These are phyloP conservation scores for Bembecia ichneumoniformis DNA, from an alignment of 2,888 invertebrate species.

Conservation along the genomic window DNA sequence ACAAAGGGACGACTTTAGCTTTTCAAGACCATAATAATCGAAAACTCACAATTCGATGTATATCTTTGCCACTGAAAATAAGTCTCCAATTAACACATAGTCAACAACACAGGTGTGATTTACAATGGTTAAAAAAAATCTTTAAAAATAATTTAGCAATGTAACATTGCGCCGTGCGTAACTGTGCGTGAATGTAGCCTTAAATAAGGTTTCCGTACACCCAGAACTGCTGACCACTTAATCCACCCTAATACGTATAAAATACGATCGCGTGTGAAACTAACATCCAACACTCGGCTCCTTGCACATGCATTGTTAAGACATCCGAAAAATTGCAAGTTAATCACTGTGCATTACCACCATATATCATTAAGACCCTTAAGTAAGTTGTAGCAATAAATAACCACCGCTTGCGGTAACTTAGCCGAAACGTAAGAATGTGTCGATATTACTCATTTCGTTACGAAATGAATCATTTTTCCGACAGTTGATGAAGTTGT, in stretches of 20 bases:
- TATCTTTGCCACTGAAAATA: too few species aligned
- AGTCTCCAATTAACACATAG: too few species aligned
- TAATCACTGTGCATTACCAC: conserved; percentile 48
- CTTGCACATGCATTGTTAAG: conserved; percentile 44
- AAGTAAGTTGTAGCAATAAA: conserved; percentile 31
- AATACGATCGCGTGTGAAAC: conserved; percentile 52
- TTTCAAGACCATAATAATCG: too few species aligned
- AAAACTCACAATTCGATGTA: too few species aligned
- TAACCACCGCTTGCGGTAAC: conserved; percentile 15
- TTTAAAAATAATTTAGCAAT: too few species aligned
- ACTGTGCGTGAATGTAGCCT: too few species aligned
- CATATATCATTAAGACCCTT: conserved; percentile 44
- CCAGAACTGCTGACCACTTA: conserved; percentile 30
- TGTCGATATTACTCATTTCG: conserved; percentile 1
- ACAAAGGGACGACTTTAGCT: too few species aligned
- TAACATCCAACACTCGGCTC: conserved; percentile 26
- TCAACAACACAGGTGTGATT: too few species aligned
- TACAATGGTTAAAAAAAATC: too few species aligned
- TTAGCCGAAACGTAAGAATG: background rate
- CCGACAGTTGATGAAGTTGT: background rate
- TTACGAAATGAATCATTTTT: background rate
- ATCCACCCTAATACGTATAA: conserved; percentile 31
- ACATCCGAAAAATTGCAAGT: conserved; percentile 49
- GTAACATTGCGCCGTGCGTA: too few species aligned
- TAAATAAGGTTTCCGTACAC: background rate